Evolutionary conservation across 2,888 invertebrate species (phyloP), one percentile per base, ranked within the genome.

Genomic region (Amphimallon solstitiale): DNA sequence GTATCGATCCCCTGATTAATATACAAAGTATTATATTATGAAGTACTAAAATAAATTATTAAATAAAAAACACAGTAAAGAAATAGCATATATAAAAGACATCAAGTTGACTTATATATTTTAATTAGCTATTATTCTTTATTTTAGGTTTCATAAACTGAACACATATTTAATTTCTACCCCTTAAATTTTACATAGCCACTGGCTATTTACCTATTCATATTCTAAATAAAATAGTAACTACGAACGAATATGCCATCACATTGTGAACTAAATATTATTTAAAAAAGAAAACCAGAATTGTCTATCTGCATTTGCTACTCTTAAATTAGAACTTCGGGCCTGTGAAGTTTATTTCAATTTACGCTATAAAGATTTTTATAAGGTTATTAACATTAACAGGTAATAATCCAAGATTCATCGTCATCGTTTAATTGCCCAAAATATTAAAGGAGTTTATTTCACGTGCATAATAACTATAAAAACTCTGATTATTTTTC

Each of bases 331-430:
- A 62, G 54, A 54, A 40, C 54, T 54, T 40, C 38, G 12, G 21
- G 54, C 54, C 54, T 54, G 54, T 54, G 54, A 54, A 54, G 54
- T 54, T 60, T 60, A 59, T 65, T 60, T 60, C 65, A 48, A 60
- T 60, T 59, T 60, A 43, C 48, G 65, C 43, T 49, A 59, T 65
- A 65, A 65, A 62, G 60, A 51, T 51, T 65, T 64, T 65, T 65
- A 65, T 65, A 65, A 65, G 65, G 65, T 65, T 65, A 59, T 65
- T 65, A 65, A 60, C 65, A 60, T 60, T 49, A 43, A 51, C 65
- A 46, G 65, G 49, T 65, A 46, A 52, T 54, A 54, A 54, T 52
- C 54, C 45, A 45, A 62, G 61, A 62, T 49, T 49, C 61, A 62
- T 62, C 61, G 35, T 38, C 48, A 49, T 62, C 54, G 54, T 62